Evolutionary conservation across 1,140 invertebrate genomes (phyloP).

Genomic region (Xylocopa sonorina): DNA sequence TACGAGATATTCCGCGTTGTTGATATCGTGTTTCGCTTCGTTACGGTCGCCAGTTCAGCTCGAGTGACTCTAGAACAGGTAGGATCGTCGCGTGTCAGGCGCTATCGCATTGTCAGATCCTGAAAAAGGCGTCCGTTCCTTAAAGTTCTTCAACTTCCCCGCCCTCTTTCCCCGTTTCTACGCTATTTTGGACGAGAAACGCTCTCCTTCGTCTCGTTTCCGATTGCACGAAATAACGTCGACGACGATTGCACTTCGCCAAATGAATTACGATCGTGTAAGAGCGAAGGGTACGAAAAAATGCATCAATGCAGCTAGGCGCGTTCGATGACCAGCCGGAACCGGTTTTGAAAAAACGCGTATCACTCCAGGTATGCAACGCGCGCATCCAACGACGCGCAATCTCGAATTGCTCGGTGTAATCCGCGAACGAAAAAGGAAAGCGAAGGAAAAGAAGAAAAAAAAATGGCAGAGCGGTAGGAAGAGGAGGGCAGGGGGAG

Average conservation of each 20-base stretch:
- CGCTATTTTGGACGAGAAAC: too few relatives aligned
- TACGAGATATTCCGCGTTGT: slow-evolving; percentile 36
- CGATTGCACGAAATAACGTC: background rate
- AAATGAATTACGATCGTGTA: too few relatives aligned
- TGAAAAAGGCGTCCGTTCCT: slow-evolving; percentile 18
- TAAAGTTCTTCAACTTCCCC: too few relatives aligned
- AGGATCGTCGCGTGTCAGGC: slow-evolving; percentile 34
- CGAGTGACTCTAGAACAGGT: slow-evolving; percentile 19
- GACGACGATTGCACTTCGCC: background rate
- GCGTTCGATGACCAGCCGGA: background rate
- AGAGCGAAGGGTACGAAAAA: background rate
- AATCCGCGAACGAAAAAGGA: background rate
- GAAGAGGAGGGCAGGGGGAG: background rate
- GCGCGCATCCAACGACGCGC: slow-evolving; percentile 1
- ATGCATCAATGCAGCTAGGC: background rate
- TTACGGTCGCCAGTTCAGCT: slow-evolving; percentile 20
- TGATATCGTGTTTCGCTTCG: slow-evolving; percentile 51
- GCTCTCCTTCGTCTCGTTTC: too few relatives aligned
- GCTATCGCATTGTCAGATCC: slow-evolving; percentile 27
- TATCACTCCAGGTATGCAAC: background rate
- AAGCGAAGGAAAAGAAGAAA: background rate
- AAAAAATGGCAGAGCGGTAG: too few relatives aligned
- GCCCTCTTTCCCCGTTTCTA: too few relatives aligned
- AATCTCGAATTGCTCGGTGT: slow-evolving; percentile 23
- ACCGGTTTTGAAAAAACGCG: slow-evolving; percentile 39